Evolutionary conservation across 2,888 invertebrate species (phyloP).

Genomic region (Fissipunctia ypsillon): DNA sequence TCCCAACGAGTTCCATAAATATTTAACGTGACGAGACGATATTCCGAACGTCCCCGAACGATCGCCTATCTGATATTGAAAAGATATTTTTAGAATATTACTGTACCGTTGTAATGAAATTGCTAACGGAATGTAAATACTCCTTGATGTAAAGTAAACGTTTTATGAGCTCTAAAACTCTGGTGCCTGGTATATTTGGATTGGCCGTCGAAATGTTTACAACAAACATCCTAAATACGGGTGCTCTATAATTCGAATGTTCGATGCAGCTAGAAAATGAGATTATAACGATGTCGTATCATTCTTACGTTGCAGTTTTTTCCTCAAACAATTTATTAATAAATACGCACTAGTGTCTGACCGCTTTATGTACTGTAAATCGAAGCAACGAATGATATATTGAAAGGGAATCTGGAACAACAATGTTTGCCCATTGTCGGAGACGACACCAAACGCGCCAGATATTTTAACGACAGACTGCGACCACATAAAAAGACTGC

Average conservation of each 20-base stretch:
- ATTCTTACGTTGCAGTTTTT: background rate
- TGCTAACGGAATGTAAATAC: slow-evolving; percentile 61
- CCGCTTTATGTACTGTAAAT: slow-evolving; percentile 25
- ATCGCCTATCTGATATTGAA: slow-evolving; percentile 51
- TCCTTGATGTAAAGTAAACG: slow-evolving; percentile 62
- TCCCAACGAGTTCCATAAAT: slow-evolving; percentile 19
- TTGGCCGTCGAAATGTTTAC: slow-evolving; percentile 48
- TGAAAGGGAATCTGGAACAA: slow-evolving; percentile 27
- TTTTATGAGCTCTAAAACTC: slow-evolving; percentile 60
- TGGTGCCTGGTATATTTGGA: slow-evolving; percentile 60
- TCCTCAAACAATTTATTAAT: slow-evolving; percentile 24
- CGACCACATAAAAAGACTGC: slow-evolving; percentile 50
- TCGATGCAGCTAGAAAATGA: slow-evolving; percentile 19
- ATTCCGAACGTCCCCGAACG: slow-evolving; percentile 37
- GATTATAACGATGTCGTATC: background rate
- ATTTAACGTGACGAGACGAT: slow-evolving; percentile 44
- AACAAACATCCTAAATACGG: slow-evolving; percentile 23
- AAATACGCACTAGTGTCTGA: slow-evolving; percentile 4
- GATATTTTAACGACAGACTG: slow-evolving; percentile 55
- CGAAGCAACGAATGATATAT: slow-evolving; percentile 35
- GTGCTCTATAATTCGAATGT: slow-evolving; percentile 5
- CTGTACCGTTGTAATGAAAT: slow-evolving; percentile 60
- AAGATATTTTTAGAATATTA: slow-evolving; percentile 69
- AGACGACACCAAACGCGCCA: slow-evolving; percentile 37
- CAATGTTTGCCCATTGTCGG: slow-evolving; percentile 31